Evolutionary conservation across 2,888 invertebrate species (phyloP).

Genomic region (Mythimna vitellina): DNA sequence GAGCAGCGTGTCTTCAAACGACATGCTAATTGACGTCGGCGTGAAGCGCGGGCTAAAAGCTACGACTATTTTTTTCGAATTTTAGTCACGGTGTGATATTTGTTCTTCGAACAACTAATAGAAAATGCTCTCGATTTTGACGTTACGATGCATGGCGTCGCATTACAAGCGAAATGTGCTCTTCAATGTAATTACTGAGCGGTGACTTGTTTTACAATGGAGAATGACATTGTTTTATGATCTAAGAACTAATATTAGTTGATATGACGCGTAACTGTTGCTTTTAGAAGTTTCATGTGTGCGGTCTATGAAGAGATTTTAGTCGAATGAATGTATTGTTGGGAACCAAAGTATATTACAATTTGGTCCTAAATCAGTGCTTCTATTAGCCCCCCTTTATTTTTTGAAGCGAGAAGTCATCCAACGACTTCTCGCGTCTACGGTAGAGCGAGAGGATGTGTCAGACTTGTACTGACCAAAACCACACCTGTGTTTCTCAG

Average conservation of each 20-base stretch:
- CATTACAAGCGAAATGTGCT: conserved; percentile 45
- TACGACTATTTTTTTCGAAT: conserved; percentile 74
- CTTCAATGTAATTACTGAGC: conserved; percentile 42
- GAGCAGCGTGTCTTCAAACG: conserved; percentile 87
- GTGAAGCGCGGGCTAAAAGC: conserved; percentile 80
- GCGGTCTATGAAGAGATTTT: background rate
- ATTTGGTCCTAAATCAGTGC: conserved; percentile 32
- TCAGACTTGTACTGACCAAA: too few species aligned
- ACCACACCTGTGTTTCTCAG: too few species aligned
- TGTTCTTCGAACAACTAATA: conserved; percentile 59
- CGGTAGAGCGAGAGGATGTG: too few species aligned
- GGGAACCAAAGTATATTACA: conserved; percentile 13
- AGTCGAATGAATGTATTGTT: background rate
- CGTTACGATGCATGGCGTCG: conserved; percentile 52
- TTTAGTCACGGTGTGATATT: conserved; percentile 69
- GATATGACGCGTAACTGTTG: conserved; percentile 17
- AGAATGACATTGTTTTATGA: conserved; percentile 51
- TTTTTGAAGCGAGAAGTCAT: too few species aligned
- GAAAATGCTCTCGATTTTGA: conserved; percentile 54
- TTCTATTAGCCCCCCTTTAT: background rate
- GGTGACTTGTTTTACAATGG: conserved; percentile 41
- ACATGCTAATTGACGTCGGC: conserved; percentile 89
- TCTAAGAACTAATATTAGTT: conserved; percentile 45
- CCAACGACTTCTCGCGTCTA: too few species aligned
- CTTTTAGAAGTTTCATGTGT: conserved; percentile 8